A percentile compares a stretch with the other conserved stretches of the same genome.
Evolutionary conservation across 2,113 vertebrate species (phyloP).

Genomic region (Caracal caracal): DNA sequence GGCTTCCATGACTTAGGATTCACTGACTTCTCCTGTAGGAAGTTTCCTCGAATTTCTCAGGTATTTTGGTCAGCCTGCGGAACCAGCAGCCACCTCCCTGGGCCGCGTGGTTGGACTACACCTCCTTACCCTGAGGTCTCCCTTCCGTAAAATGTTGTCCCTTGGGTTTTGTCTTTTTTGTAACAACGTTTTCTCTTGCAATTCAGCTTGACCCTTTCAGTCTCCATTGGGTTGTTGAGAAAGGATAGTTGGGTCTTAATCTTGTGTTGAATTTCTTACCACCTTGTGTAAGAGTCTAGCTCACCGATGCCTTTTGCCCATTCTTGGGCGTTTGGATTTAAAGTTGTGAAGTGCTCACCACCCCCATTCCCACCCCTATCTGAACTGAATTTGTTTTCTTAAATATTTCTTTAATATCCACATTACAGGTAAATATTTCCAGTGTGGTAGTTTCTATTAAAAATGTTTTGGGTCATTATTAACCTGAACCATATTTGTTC

Average conservation of each 20-base stretch:
- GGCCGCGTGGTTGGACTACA: neutral
- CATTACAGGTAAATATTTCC: neutral
- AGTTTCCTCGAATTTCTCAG: conserved; percentile 98
- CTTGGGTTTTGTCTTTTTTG: neutral
- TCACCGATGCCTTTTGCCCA: neutral
- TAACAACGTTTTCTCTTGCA: neutral
- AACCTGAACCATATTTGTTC: neutral
- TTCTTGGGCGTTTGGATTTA: neutral
- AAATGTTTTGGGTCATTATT: neutral
- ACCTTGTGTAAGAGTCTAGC: neutral
- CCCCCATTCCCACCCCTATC: neutral
- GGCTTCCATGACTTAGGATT: conserved; percentile 98
- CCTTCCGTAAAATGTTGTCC: neutral
- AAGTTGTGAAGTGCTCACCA: neutral
- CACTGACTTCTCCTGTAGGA: conserved; percentile 98
- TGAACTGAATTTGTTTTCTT: neutral
- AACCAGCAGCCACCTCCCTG: rapidly evolving
- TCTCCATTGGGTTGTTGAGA: neutral
- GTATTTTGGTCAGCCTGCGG: conserved; percentile 77
- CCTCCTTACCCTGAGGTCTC: neutral
- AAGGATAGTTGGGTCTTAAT: too few species aligned
- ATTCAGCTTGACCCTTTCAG: neutral
- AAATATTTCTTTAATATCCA: neutral
- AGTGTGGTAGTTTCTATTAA: neutral
- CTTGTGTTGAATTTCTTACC: neutral